Percentiles rank a stretch among this genome's conserved stretches.
Evolutionary conservation across 1,140 invertebrate species (phyloP).

Genomic region (Lamellibrachia luymesi): DNA sequence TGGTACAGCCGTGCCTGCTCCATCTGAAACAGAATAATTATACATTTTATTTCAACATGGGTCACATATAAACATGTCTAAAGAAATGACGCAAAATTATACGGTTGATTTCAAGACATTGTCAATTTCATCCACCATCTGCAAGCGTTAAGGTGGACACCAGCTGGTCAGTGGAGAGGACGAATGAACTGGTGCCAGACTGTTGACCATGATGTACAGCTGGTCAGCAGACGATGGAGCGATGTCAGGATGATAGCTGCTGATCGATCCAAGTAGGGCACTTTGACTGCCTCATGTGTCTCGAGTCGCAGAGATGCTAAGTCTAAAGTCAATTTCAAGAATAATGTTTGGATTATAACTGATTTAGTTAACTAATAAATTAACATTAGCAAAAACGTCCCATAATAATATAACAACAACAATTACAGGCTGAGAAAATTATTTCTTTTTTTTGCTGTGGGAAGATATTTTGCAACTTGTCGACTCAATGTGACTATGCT

Average conservation of each 20-base stretch:
- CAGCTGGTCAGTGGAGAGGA: no score
- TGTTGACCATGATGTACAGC: no score
- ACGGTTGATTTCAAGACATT: not conserved
- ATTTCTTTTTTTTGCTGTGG: not conserved
- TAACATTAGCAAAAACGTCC: not conserved
- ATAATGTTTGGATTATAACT: not conserved
- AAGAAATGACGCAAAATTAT: not conserved
- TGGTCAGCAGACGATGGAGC: no score
- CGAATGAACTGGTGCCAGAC: no score
- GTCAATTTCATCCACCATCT: not conserved
- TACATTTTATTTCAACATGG: slow-evolving; percentile 17
- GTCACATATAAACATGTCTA: slow-evolving; percentile 12
- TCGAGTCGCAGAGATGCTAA: no score
- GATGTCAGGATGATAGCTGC: no score
- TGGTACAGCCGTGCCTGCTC: slow-evolving; percentile 43
- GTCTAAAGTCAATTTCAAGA: not conserved
- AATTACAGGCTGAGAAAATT: not conserved
- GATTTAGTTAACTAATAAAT: not conserved
- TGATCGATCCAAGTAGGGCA: no score
- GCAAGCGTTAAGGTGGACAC: no score
- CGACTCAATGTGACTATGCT: not conserved
- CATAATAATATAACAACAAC: not conserved
- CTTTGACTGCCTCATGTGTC: no score
- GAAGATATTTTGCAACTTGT: not conserved
- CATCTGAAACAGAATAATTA: slow-evolving; percentile 37